Evolutionary conservation across 2,888 invertebrate species (phyloP).

Genomic region (Camptogramma bilineatum): DNA sequence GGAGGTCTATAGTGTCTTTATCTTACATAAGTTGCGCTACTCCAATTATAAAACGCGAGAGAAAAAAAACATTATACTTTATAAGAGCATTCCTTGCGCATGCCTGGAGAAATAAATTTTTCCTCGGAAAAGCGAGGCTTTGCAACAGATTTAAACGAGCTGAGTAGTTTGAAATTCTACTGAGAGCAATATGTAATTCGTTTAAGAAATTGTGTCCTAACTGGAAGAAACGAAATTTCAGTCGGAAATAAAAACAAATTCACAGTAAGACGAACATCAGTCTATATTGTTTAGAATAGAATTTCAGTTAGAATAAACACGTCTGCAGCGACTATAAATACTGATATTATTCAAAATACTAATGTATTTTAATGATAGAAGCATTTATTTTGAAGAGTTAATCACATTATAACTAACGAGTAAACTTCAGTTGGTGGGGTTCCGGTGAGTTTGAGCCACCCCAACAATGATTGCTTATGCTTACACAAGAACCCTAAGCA

Average conservation of each 20-base stretch:
- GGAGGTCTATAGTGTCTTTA: neutral
- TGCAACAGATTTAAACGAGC: slow-evolving; percentile 52
- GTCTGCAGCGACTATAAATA: neutral
- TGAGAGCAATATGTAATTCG: slow-evolving; percentile 40
- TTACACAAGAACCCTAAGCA: slow-evolving; percentile 32
- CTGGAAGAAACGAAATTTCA: neutral
- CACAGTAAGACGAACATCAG: neutral
- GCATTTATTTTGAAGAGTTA: slow-evolving; percentile 21
- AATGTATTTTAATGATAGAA: slow-evolving; percentile 14
- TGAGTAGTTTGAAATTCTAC: slow-evolving; percentile 45
- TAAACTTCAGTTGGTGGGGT: slow-evolving; percentile 34
- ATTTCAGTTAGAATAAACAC: too few species aligned
- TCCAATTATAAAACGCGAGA: slow-evolving; percentile 14
- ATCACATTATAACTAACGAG: slow-evolving; percentile 34
- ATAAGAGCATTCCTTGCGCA: slow-evolving; percentile 51
- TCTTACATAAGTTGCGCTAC: slow-evolving; percentile 22
- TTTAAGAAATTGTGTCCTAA: slow-evolving; percentile 30
- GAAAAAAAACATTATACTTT: slow-evolving; percentile 52
- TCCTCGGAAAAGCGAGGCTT: slow-evolving; percentile 44
- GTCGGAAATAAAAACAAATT: neutral
- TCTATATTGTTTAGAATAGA: neutral
- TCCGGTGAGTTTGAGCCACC: slow-evolving; percentile 31
- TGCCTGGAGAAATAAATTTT: slow-evolving; percentile 56
- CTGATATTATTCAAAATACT: neutral
- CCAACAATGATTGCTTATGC: slow-evolving; percentile 35